Conservation (phyloP, 2,888 invertebrate species). For the Apamea crenata region DNA sequence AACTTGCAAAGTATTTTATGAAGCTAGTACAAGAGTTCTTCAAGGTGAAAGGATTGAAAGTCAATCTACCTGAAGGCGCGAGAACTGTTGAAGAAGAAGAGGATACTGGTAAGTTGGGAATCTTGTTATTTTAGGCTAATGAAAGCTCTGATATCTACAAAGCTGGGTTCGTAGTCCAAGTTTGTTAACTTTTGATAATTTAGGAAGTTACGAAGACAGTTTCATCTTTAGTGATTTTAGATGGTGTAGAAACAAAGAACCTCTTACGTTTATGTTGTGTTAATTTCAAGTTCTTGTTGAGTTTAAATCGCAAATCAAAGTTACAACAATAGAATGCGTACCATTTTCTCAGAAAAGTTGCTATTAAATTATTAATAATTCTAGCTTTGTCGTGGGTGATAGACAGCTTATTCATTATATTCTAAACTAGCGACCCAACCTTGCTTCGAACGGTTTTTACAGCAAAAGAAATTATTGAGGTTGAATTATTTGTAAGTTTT, state of each 20-base stretch:
- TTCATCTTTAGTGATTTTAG: background rate
- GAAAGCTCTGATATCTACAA: background rate
- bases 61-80: slow-evolving; percentile 86
- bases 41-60: slow-evolving; percentile 83
- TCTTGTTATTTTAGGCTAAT: background rate
- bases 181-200: background rate
- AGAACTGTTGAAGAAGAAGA: slow-evolving; percentile 82
- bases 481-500: background rate
- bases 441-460: background rate
- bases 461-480: background rate
- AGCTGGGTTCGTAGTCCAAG: too few relatives aligned
- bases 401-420: too few relatives aligned
- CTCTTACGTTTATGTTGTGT: background rate
- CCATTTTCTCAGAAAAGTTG: too few relatives aligned
- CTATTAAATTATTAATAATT: background rate
- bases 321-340: background rate
- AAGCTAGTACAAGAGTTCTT: slow-evolving; percentile 85
- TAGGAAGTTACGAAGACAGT: background rate
- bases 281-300: background rate
- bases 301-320: background rate
- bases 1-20: slow-evolving; percentile 85
- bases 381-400: background rate
- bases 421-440: too few relatives aligned
- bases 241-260: background rate
- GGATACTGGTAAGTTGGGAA: slow-evolving; percentile 73